A percentile compares a stretch with the other conserved stretches of the same genome.
Evolutionary conservation across 2,797 vertebrate genomes (phyloP).

Genomic region (Neosilurus hyrtlii): DNA sequence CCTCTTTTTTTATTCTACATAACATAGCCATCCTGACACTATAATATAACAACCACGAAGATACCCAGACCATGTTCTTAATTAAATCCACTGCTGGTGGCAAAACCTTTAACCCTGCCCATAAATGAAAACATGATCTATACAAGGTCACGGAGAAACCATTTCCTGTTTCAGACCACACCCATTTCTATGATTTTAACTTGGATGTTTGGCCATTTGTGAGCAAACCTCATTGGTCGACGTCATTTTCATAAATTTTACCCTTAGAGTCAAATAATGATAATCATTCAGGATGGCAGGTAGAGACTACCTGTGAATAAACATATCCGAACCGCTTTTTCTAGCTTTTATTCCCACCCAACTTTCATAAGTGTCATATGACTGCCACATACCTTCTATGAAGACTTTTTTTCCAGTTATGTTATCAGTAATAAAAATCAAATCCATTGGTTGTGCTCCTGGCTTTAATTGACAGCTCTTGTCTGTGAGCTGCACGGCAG

Average conservation of each 20-base stretch:
- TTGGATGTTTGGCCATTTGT: background rate
- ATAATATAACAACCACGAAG: background rate
- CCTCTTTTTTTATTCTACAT: background rate
- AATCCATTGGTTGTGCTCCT: conserved; percentile 58
- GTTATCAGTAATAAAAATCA: background rate
- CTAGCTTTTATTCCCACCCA: background rate
- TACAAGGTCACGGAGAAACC: background rate
- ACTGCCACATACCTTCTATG: background rate
- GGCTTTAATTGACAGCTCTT: background rate
- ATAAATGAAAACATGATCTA: background rate
- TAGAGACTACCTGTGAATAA: background rate
- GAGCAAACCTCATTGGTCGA: background rate
- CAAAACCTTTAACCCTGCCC: background rate
- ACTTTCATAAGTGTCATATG: background rate
- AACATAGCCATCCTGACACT: background rate
- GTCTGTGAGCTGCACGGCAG: conserved; percentile 10
- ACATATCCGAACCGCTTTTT: conserved; percentile 1
- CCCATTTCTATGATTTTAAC: conserved; percentile 5
- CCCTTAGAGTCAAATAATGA: background rate
- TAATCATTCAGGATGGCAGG: background rate
- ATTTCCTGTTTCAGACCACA: background rate
- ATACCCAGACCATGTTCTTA: background rate
- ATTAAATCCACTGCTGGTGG: conserved; percentile 12
- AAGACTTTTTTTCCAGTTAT: background rate
- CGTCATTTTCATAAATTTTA: background rate